Evolutionary conservation across 1,140 invertebrate genomes (phyloP), one percentile per base, ranked within the genome.

Genomic region (Achroia grisella): DNA sequence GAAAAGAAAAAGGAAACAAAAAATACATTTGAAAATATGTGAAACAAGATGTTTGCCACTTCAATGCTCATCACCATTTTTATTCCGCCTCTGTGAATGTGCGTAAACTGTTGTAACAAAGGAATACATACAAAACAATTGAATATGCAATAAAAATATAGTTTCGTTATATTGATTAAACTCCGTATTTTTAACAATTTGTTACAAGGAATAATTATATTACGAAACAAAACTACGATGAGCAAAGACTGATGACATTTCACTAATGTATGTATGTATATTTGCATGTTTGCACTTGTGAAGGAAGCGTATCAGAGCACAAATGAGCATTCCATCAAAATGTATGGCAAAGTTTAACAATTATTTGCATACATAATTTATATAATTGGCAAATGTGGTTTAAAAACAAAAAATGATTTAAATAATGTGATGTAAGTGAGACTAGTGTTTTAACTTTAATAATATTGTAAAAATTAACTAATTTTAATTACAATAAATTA

Each of bases 11-110:
- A 48, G 44, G 30, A 23, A 29, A 27, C 56, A 64, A 71, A 76
- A 54, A 52, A 72, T 72, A 77, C 80, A 84, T 82, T 84, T 80
- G 80, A 82, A 84, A 84, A 84, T 80, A 84, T 62, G 80, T 84
- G 80, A 84, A 84, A 81, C 53, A 73, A 72, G 72, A 63, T 37
- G 64, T 60, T 63, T 56, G 50, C 68, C 63, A 65, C 66, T 68
- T 62, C 52, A 58, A 77, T 78, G 73, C 79, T 84, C 77, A 84
- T 81, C 75, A 54, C 48, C 64, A 68, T 71, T 70, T 71, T 62
- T 15, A 23, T 17, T 17, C 35, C 17, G 17, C 17, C 17, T 23
- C 17, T 23, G 17, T 23, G 17, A 23, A 23, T 23, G 6, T 23
- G 6, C 6, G 17, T 3, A 23, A 23, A 23, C 17, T 23, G 2